Evolutionary conservation across 2,797 vertebrate genomes (phyloP).

Genomic region (Brachyrhaphis roseni): DNA sequence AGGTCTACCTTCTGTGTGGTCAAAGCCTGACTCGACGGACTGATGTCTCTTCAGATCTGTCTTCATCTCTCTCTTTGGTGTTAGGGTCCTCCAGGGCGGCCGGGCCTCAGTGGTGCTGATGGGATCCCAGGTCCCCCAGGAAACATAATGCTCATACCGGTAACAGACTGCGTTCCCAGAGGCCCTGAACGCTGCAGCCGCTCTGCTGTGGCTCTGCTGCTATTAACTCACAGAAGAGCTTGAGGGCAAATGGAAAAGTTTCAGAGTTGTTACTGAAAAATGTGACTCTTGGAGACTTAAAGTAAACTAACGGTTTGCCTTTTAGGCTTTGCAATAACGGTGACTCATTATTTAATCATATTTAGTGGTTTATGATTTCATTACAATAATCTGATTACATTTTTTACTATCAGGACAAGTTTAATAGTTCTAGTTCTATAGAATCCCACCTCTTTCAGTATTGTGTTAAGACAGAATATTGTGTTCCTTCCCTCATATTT

Average conservation of each 20-base stretch:
- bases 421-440: not conserved
- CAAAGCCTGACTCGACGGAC: constrained; percentile 2
- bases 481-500: not conserved
- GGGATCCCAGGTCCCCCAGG: constrained; percentile 94
- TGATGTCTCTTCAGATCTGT: constrained; percentile 12
- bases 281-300: constrained; percentile 7
- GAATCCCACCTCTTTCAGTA: not conserved
- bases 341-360: not conserved
- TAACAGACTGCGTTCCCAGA: constrained; percentile 60
- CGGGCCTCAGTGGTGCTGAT: constrained; percentile 92
- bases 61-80: constrained; percentile 36
- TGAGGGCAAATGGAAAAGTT: constrained; percentile 13
- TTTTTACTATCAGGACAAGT: not conserved
- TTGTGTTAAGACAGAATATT: not conserved
- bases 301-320: constrained; percentile 8
- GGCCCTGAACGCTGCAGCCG: constrained; percentile 19
- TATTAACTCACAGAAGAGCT: constrained; percentile 22
- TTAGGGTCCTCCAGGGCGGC: constrained; percentile 89
- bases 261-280: constrained; percentile 25
- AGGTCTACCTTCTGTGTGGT: constrained; percentile 42
- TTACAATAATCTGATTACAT: constrained; percentile 9
- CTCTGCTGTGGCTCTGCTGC: constrained; percentile 30
- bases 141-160: constrained; percentile 94
- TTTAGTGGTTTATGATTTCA: not conserved
- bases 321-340: not conserved